Conservation (phyloP, 1,140 invertebrate species). For the Amyelois transitella region DNA sequence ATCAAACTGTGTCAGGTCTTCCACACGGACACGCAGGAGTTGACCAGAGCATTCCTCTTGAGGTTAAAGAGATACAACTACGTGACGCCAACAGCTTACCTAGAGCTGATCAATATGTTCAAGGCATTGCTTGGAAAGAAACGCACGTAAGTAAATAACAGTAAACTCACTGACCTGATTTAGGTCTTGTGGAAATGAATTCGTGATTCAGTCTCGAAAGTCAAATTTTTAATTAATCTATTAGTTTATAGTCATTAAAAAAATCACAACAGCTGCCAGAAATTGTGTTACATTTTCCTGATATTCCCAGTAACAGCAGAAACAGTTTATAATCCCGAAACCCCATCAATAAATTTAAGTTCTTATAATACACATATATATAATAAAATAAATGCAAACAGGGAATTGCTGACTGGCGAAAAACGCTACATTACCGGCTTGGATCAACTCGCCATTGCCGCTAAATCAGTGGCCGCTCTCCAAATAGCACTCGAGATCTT, state of each 20-base stretch:
- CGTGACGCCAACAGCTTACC: slow-evolving; percentile 95
- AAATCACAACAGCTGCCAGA: no score
- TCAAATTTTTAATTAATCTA: no score
- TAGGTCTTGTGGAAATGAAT: no score
- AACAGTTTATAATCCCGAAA: no score
- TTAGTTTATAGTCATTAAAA: background rate
- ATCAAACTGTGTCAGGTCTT: slow-evolving; percentile 94
- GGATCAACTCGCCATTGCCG: slow-evolving; percentile 89
- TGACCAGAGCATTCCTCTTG: slow-evolving; percentile 84
- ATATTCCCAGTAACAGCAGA: no score
- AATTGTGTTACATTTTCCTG: no score
- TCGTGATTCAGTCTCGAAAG: no score
- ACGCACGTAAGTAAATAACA: slow-evolving; percentile 78
- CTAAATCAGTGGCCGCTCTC: slow-evolving; percentile 88
- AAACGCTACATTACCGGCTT: slow-evolving; percentile 89
- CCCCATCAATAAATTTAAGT: no score
- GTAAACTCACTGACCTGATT: no score
- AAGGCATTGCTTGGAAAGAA: slow-evolving; percentile 88
- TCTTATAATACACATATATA: background rate
- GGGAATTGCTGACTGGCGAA: slow-evolving; percentile 78
- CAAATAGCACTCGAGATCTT: slow-evolving; percentile 88
- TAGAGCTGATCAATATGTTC: slow-evolving; percentile 94
- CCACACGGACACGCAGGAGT: slow-evolving; percentile 87
- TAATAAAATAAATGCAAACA: slow-evolving; percentile 35
- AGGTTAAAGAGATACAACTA: slow-evolving; percentile 87